Evolutionary conservation across 1,140 invertebrate genomes (phyloP), one percentile per base, ranked within the genome.

Genomic region (Drosophila repletoides): DNA sequence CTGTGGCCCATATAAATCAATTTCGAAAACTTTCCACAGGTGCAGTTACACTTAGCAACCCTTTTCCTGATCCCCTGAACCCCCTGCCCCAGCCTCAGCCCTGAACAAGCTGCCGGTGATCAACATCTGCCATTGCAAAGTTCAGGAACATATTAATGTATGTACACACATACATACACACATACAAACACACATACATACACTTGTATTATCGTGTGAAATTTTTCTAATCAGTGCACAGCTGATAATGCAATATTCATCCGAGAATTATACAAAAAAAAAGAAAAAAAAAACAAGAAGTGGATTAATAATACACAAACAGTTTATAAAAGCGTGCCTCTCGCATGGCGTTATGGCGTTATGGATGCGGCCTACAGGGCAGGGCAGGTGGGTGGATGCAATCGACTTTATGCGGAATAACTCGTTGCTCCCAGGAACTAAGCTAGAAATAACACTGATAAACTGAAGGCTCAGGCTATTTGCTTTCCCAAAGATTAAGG

Each of bases 191-290:
- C n/a, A n/a, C n/a, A n/a, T n/a, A n/a, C n/a, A n/a, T n/a, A n/a
- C 43, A 10, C 43, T 28, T 67, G 41, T 46, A 71, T 80, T 79
- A 84, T 70, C 79, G 79, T 83, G 79, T 83, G 79, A 83, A 83
- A 70, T 79, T 83, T 70, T 36, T 74, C 60, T 83, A 79, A 83
- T 83, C 79, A 19, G 38, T 24, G 46, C 14, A 19, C 12, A 38
- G 34, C 74, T 71, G 77, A 84, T 83, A 77, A 58, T 52, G 10
- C 46, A 49, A 68, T 49, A 77, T 61, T 51, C 40, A 52, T 63
- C 48, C n/a, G n/a, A n/a, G n/a, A n/a, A 61, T n/a, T 58, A 60
- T 53, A 36, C 46, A 34, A 63, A 34, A 19, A 34, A 33, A n/a
- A 3, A 33, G 10, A 22, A 31, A 34, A 19, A 28, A 17, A 22